phyloP scores from a whole-genome alignment of 2,888 invertebrate species.

The Orthosia cruda region DNA sequence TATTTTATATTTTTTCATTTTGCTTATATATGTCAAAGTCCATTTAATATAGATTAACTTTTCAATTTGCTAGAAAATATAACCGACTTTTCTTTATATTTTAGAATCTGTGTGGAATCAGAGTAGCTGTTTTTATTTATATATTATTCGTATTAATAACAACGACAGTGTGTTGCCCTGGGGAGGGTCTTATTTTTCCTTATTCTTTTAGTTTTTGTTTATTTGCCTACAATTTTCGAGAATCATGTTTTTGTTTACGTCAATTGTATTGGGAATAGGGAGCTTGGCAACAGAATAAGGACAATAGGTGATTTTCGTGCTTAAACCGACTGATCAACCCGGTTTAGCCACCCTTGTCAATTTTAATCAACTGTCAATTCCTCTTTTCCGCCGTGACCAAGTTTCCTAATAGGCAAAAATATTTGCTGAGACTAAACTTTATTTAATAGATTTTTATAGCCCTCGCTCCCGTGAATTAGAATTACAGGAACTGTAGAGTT shows the following conservation, averaged over 20 bases:
- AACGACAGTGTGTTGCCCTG: slow-evolving; percentile 13
- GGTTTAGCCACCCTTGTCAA: not conserved
- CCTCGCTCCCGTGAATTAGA: no score
- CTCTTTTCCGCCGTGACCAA: not conserved
- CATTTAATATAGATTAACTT: not conserved
- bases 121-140: slow-evolving; percentile 21
- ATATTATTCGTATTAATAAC: slow-evolving; percentile 37
- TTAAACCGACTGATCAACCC: not conserved
- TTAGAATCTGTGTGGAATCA: slow-evolving; percentile 10
- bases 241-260: slow-evolving; percentile 31
- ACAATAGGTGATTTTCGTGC: slow-evolving; percentile 9
- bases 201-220: slow-evolving; percentile 14
- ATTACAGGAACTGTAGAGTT: no score
- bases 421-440: no score
- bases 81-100: not conserved
- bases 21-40: not conserved
- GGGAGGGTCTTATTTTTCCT: slow-evolving; percentile 25
- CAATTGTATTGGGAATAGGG: slow-evolving; percentile 16
- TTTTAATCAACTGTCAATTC: slow-evolving; percentile 8
- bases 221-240: slow-evolving; percentile 1
- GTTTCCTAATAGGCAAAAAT: not conserved
- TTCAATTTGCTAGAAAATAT: not conserved
- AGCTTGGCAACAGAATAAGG: not conserved
- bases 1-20: not conserved
- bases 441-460: no score